Evolutionary conservation across 2,113 vertebrate genomes (phyloP).

Genomic region (Corythaixoides concolor): DNA sequence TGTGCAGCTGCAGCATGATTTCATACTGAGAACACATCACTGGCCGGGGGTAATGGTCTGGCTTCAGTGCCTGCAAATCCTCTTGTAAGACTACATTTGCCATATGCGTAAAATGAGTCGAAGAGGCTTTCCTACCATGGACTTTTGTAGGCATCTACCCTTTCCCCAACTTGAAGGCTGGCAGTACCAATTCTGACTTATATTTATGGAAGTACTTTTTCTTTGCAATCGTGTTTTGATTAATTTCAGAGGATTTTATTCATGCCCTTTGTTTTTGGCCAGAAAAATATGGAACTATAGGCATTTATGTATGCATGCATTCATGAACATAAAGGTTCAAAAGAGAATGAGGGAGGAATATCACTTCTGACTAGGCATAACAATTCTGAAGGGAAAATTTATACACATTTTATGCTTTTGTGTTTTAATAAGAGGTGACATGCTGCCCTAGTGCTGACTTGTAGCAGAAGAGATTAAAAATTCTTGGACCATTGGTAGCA

Average conservation of each 20-base stretch:
- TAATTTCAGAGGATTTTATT: neutral
- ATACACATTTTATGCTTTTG: neutral
- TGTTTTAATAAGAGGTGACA: neutral
- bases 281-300: neutral
- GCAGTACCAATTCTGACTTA: neutral
- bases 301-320: neutral
- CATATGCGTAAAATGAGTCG: neutral
- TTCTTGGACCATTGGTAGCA: constrained; percentile 32
- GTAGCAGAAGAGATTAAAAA: constrained; percentile 35
- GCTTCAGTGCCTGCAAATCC: neutral
- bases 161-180: neutral
- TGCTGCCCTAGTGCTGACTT: neutral
- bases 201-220: neutral
- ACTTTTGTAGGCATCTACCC: neutral
- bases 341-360: neutral
- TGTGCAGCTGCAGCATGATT: neutral
- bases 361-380: neutral
- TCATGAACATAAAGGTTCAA: neutral
- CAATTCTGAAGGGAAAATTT: neutral
- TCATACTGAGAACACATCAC: neutral
- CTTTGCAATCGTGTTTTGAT: neutral
- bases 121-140: neutral
- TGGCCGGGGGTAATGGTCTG: neutral
- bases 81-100: neutral
- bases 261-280: neutral